Evolutionary conservation across 2,113 vertebrate genomes (phyloP).

Genomic region (Phrynocephalus versicolor): DNA sequence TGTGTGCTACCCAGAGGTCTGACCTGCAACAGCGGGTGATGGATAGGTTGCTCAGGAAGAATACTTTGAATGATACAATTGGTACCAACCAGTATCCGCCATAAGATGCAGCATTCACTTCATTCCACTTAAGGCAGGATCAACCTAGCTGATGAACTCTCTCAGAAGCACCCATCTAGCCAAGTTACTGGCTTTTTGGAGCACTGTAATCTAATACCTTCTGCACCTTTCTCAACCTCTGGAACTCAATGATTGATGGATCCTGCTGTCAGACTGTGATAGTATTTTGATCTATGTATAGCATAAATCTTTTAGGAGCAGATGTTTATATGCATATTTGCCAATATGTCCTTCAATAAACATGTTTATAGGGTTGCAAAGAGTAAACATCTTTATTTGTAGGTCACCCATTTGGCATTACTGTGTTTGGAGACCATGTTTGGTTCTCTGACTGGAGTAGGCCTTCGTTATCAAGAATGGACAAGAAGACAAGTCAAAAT

Average conservation of each 20-base stretch:
- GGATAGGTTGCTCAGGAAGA: no score
- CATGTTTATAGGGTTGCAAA: not conserved
- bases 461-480: constrained; percentile 79
- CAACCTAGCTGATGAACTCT: no score
- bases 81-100: no score
- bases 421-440: constrained; percentile 87
- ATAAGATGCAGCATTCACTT: no score
- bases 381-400: constrained; percentile 34
- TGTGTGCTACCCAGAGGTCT: no score
- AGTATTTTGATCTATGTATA: not conserved
- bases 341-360: not conserved
- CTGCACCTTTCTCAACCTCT: not conserved
- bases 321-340: not conserved
- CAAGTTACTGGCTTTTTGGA: no score
- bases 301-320: not conserved
- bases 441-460: constrained; percentile 88
- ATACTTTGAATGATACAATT: no score
- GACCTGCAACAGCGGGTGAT: no score
- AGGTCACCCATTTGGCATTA: constrained; percentile 86
- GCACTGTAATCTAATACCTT: no score
- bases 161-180: no score
- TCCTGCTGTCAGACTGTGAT: not conserved
- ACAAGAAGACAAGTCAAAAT: constrained; percentile 85
- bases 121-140: no score
- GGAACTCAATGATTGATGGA: not conserved